Evolutionary conservation across 2,113 vertebrate species (phyloP).

Genomic region (Phyllostomus discolor): DNA sequence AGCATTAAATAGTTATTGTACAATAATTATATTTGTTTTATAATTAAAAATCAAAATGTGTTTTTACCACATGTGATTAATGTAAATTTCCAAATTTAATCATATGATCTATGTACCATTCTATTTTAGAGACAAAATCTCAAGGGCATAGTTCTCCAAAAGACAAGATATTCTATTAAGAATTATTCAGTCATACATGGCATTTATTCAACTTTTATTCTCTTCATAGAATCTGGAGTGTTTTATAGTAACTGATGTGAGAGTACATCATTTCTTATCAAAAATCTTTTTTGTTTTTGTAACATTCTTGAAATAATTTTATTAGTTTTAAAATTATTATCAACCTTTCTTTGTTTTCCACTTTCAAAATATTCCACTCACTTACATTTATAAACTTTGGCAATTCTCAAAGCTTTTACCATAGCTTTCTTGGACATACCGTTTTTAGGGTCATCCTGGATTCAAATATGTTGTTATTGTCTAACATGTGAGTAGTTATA

Average conservation of each 20-base stretch:
- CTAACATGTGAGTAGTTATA: not conserved
- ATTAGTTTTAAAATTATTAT: not conserved
- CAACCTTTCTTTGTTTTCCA: not conserved
- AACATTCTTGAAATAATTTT: not conserved
- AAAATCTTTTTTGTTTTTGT: not conserved
- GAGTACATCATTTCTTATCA: not conserved
- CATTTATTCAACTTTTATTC: not conserved
- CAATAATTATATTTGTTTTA: not conserved
- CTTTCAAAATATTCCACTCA: not conserved
- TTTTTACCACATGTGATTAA: not conserved
- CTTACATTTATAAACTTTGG: not conserved
- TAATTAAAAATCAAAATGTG: not conserved
- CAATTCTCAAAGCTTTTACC: not conserved
- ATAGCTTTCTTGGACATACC: not conserved
- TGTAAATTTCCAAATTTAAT: not conserved
- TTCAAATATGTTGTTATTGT: not conserved
- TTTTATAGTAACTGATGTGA: not conserved
- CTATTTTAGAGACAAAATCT: not conserved
- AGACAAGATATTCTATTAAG: not conserved
- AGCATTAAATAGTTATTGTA: not conserved
- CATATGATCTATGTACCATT: not conserved
- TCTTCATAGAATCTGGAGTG: not conserved
- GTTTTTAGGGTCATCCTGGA: not conserved
- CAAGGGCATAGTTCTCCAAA: not conserved
- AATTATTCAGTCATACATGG: not conserved